Percentiles rank a stretch among this genome's conserved stretches.
Evolutionary conservation across 92 coral and sea anemone species (phyloP).

Genomic region (Phenganax subtilis): DNA sequence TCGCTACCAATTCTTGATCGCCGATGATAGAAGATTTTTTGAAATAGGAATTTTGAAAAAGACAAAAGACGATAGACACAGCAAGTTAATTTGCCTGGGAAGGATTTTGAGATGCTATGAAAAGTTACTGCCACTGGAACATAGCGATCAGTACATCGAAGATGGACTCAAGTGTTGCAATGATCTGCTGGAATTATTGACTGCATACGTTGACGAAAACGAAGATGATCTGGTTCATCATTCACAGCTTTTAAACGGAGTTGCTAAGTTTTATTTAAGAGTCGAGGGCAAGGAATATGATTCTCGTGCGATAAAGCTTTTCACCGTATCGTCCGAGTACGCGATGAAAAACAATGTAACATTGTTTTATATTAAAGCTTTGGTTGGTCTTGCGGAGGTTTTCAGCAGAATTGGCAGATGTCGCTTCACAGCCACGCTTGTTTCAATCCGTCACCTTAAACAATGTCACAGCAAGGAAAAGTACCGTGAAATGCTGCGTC

Average conservation of each 20-base stretch:
- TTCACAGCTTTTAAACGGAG: not conserved
- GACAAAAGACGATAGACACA: not conserved
- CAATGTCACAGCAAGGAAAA: not conserved
- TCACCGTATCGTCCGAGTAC: not conserved
- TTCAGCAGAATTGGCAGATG: not conserved
- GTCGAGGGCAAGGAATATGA: not conserved
- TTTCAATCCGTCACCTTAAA: not conserved
- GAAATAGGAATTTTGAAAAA: conserved; percentile 26
- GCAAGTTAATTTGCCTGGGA: not conserved
- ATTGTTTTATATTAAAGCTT: not conserved
- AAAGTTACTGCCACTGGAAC: conserved; percentile 6
- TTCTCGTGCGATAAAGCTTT: not conserved
- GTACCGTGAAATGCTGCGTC: not conserved
- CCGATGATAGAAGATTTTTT: not conserved
- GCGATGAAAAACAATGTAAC: not conserved
- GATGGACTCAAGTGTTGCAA: conserved; percentile 17
- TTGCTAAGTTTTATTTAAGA: conserved; percentile 14
- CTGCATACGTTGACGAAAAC: not conserved
- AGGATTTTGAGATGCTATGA: conserved; percentile 14
- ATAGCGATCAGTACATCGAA: not conserved
- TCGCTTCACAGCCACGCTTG: no score
- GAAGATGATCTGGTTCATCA: not conserved
- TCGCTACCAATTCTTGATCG: not conserved
- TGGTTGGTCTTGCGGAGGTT: not conserved
- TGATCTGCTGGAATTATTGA: not conserved